Evolutionary conservation across 2,888 invertebrate genomes (phyloP), one percentile per base, ranked within the genome.

Genomic region (Uloborus plumipes): DNA sequence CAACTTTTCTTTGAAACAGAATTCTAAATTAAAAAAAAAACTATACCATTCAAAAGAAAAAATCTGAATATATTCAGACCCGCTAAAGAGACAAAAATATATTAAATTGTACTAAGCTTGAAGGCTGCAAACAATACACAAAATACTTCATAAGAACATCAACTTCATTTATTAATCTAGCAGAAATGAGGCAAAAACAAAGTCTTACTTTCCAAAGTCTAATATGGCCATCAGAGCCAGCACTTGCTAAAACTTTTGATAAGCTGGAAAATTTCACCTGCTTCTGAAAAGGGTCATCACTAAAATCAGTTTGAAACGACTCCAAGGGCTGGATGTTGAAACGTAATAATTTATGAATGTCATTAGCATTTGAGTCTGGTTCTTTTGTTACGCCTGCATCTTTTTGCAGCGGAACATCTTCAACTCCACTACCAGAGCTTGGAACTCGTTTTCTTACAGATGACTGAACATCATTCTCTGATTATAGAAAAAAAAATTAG

Each of bases 201-300:
- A 39, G 39, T 39, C 80, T 58, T 84, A 89, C 89, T 87, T 93
- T 92, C 98, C 98, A 98, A 14, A 98, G 89, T 75, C 97, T 91
- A 50, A 98, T 90, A 87, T 92, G 92, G 4, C 97, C 95, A 89
- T 98, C 98, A 0, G 94, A 93, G 47, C 98, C 97, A 62, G 96
- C 98, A 0, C 97, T 97, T 0, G 94, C 95, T 93, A 98, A 93
- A 39, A 94, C 88, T 87, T 93, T 93, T 13, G 94, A 93, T 88
- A 93, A 92, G 59, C 92, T 92, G 87, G 94, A 94, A 86, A 96
- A 92, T 72, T 93, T 91, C 16, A 97, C 95, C 77, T 96, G 94
- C 88, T 97, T 93, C 89, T 97, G 96, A 85, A 96, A 90, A 2
- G 96, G 94, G 87, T 96, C 96, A 15, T 92, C 91, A 87, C 86